Evolutionary conservation across 2,113 vertebrate genomes (phyloP).

Genomic region (Pheucticus melanocephalus): DNA sequence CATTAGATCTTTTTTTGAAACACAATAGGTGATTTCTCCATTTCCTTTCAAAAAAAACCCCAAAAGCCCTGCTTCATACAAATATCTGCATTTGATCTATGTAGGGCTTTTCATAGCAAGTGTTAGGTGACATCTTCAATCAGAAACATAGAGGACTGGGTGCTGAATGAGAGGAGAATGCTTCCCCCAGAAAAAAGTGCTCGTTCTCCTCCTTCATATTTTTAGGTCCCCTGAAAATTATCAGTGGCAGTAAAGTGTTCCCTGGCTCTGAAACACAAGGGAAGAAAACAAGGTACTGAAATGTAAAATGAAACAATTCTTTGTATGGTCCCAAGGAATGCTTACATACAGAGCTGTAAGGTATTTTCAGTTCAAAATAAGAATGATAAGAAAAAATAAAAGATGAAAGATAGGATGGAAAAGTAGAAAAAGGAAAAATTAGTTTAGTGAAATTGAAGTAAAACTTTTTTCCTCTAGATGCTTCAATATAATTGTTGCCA

Average conservation of each 20-base stretch:
- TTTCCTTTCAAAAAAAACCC: background rate
- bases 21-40: background rate
- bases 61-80: background rate
- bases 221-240: background rate
- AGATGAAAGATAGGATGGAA: rapidly evolving
- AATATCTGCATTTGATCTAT: background rate
- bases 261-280: background rate
- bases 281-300: background rate
- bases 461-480: background rate
- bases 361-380: background rate
- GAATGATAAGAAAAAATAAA: background rate
- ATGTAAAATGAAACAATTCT: background rate
- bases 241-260: background rate
- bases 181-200: background rate
- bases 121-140: background rate
- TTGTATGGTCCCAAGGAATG: background rate
- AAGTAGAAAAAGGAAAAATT: background rate
- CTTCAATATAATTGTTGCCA: background rate
- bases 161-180: background rate
- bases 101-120: background rate
- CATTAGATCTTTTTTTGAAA: background rate
- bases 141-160: background rate
- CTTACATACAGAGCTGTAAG: background rate
- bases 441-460: background rate
- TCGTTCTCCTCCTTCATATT: background rate